Evolutionary conservation across 2,888 invertebrate genomes (phyloP), one percentile per base, ranked within the genome.

Genomic region (Miltochrista miniata): DNA sequence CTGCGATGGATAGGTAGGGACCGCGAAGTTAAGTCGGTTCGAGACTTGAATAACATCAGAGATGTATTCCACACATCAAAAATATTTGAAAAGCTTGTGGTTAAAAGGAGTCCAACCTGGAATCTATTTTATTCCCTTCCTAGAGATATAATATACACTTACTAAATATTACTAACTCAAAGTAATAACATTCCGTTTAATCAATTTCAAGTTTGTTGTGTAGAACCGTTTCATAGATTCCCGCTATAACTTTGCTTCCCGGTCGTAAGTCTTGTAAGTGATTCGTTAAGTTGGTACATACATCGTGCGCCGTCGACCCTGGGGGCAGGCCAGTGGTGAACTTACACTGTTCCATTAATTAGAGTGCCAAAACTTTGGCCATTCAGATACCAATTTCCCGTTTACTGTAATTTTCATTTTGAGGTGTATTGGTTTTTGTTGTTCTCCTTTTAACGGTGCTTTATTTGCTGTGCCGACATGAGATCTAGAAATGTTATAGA

Each of bases 331-430:
- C 49, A 62, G 49, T 58, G 51, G 45, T 38, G 45, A 63, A 62
- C 52, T 64, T 51, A 29, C 48, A 29, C 55, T 42, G 36, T 37
- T 41, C 50, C 48, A 48, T 58, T 63, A 62, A 58, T 62, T 63
- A 62, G 45, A 45, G 51, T 38, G 24, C 10, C 44, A 18, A 4
- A 51, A 50, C 38, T 54, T 46, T 29, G 12, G 38, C 12, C 36
- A 40, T 54, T 61, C 42, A 61, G 48, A 41, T 56, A 61, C 48
- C 61, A 61, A 38, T 24, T 48, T 48, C 37, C n/a, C n/a, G 37
- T 33, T 18, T 38, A 40, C 29, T 36, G 43, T 18, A 48, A 57
- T 44, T 47, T 50, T 45, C 35, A 38, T 54, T 54, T 60, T 15
- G 45, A 50, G 30, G 31, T 15, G 45, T 49, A 35, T n/a, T 2